Base-by-base conservation (phyloP, 2,113 vertebrate species). In the Cavia porcellus region DNA sequence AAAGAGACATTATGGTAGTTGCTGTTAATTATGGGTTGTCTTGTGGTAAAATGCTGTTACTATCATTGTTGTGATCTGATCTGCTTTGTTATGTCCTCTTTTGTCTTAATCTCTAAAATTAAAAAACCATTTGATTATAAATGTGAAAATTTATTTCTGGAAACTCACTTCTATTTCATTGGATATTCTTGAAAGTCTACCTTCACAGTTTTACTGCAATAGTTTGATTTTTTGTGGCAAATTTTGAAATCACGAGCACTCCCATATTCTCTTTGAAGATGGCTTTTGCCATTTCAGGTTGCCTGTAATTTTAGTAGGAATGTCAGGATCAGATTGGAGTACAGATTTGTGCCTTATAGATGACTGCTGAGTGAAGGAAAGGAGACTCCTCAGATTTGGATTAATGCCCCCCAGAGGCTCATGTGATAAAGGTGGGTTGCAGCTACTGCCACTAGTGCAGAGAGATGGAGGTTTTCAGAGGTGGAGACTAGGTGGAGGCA, bases 211-310 rank as follows among this genome's bases (percentile, higher is more conserved):
- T 68, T 24, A 85, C 70, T 12, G 35, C 2, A 79, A 32, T 92
- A 13, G 28, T 35, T 92, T 92, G 25, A 72, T 80, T 72, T 72
- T 70, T 66, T 88, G 20, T 62, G 20, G 1, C 77, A 96, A 66
- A 45, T 83, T 94, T 94, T 75, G 13, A 89, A 88, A 72, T 86
- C 79, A 32, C 91, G 52, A 96, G 77, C 70, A n/a, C 22, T 86
- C 15, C 35, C 77, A 52, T 52, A 19, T 8, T 86, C 28, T 15
- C 82, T 88, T 90, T 92, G 35, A 57, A 88, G 47, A 81, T 13
- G 75, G 22, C 15, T 77, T 95, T 90, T 22, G 15, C 77, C 62
- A 1, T 70, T 90, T 25, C 28, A 62, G 10, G 15, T 30, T 42
- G 11, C 90, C 52, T 74, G 74, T 11, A 0, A 74, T 79, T 97